phyloP scores from a whole-genome alignment of 92 coral and sea anemone species.

The Siderastrea radians region DNA sequence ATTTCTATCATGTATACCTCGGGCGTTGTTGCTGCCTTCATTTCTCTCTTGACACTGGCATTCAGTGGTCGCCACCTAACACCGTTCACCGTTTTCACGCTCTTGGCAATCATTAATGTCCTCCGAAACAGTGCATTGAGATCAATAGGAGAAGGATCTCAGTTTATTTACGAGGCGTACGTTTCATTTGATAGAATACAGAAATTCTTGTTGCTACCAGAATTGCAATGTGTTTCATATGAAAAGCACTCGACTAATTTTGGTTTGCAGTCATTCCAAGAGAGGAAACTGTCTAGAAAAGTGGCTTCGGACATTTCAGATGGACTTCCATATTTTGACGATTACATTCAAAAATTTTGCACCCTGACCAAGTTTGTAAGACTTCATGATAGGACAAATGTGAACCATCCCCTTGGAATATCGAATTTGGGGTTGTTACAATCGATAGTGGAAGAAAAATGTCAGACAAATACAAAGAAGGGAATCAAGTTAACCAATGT shows the following conservation, averaged over 20 bases:
- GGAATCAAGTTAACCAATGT: conserved; percentile 28
- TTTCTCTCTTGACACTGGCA: conserved; percentile 40
- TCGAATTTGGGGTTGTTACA: neutral
- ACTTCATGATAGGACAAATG: neutral
- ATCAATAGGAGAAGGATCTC: conserved; percentile 45
- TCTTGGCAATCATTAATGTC: conserved; percentile 35
- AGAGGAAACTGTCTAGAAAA: neutral
- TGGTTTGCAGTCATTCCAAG: neutral
- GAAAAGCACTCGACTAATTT: neutral
- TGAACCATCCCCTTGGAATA: neutral
- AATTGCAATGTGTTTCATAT: conserved; percentile 17
- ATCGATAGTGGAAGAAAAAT: neutral
- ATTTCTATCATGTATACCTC: conserved; percentile 50
- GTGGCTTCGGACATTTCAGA: neutral
- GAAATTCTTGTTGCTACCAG: conserved; percentile 29
- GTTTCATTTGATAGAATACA: conserved; percentile 46
- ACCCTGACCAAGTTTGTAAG: conserved; percentile 17
- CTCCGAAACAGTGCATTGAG: conserved; percentile 51
- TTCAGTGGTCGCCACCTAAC: conserved; percentile 31
- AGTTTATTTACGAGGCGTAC: conserved; percentile 48
- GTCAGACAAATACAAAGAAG: neutral
- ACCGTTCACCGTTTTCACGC: conserved; percentile 38
- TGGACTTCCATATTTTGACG: conserved; percentile 11
- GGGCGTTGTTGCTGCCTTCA: conserved; percentile 41
- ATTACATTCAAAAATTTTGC: conserved; percentile 8